These are phyloP conservation scores for Zosterops borbonicus DNA, from an alignment of 2,113 vertebrate genomes.

Conservation along the genomic window DNA sequence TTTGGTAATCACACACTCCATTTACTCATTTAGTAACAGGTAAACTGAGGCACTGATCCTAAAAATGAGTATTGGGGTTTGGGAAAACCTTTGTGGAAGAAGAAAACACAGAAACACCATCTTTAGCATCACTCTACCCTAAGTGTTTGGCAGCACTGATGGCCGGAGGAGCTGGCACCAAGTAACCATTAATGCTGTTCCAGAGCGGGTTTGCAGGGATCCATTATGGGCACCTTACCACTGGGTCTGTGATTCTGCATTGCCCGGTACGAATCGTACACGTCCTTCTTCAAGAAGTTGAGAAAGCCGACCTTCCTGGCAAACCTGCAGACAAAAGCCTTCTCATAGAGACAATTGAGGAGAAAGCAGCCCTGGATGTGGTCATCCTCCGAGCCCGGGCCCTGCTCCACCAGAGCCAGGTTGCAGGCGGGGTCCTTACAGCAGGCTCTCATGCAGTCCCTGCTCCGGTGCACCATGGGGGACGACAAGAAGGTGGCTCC, in stretches of 20 bases:
- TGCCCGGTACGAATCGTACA: conserved; percentile 75
- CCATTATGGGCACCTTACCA: conserved; percentile 45
- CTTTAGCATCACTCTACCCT: background rate
- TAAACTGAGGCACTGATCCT: background rate
- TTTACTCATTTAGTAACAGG: background rate
- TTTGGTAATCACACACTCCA: background rate
- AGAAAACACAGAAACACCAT: background rate
- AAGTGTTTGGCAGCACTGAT: background rate
- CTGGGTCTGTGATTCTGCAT: conserved; percentile 42
- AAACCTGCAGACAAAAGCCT: conserved; percentile 87
- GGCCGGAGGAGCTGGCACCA: background rate
- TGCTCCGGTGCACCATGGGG: conserved; percentile 59
- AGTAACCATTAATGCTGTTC: background rate
- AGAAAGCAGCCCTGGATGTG: conserved; percentile 82
- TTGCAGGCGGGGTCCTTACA: conserved; percentile 83
- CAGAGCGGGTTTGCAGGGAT: background rate
- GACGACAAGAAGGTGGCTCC: conserved; percentile 87
- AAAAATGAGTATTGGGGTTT: background rate
- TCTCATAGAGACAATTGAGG: conserved; percentile 89
- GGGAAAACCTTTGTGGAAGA: background rate
- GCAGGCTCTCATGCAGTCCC: conserved; percentile 86
- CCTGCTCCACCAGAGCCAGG: conserved; percentile 84
- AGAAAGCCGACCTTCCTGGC: conserved; percentile 81
- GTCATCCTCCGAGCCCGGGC: conserved; percentile 40
- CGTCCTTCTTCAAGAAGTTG: conserved; percentile 77